Conservation (phyloP, 2,888 invertebrate genomes). For the Thymelicus lineola region DNA sequence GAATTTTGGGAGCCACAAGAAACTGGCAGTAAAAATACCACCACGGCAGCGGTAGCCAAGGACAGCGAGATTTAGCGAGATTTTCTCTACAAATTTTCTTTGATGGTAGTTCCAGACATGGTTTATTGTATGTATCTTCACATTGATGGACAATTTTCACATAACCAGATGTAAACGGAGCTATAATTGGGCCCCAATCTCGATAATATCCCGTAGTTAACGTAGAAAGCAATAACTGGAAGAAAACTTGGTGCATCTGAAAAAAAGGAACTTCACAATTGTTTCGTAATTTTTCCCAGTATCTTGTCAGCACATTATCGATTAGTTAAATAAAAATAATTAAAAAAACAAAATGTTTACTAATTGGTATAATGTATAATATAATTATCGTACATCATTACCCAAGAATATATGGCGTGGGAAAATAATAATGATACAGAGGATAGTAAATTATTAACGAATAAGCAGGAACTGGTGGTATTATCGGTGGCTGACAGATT, state of each 20-base stretch:
- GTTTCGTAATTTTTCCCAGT: too few relatives aligned
- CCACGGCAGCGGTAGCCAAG: constrained; percentile 54
- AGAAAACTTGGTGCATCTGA: neutral
- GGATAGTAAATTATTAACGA: constrained; percentile 46
- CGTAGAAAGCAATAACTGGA: neutral
- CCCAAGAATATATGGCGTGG: constrained; percentile 31
- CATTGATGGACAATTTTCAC: constrained; percentile 47
- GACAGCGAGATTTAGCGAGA: constrained; percentile 42
- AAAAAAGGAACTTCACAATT: neutral
- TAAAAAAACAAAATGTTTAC: neutral
- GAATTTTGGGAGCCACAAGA: constrained; percentile 44
- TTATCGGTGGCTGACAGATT: neutral
- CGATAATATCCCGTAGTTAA: constrained; percentile 38
- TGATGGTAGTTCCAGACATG: constrained; percentile 53
- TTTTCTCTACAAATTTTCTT: constrained; percentile 52
- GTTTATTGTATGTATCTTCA: constrained; percentile 40
- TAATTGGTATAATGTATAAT: neutral
- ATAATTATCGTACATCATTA: neutral
- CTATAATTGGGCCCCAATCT: constrained; percentile 49
- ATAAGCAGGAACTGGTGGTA: constrained; percentile 31
- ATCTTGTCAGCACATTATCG: too few relatives aligned
- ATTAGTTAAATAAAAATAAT: too few relatives aligned
- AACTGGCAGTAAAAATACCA: constrained; percentile 58
- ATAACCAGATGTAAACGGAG: constrained; percentile 47
- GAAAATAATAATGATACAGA: constrained; percentile 44